Base-by-base conservation (phyloP, 2,113 vertebrate species). In the Castor canadensis region DNA sequence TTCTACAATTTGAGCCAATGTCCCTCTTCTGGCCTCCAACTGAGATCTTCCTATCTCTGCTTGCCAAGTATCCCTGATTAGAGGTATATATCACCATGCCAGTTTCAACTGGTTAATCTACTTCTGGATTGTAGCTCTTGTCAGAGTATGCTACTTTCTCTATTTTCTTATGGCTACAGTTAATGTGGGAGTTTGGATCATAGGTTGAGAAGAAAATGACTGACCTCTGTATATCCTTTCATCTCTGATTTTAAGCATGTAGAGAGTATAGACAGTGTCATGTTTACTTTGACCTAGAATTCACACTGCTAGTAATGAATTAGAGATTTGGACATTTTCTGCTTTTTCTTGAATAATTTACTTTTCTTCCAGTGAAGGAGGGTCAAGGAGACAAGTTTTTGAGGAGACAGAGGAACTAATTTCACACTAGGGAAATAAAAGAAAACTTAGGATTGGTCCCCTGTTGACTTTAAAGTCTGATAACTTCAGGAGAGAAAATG, bases 171-270 rank as follows among this genome's bases (percentile, higher is more conserved):
- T 72, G 40, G 38, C 72, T 95, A 77, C 47, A 73, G 72, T 38
- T 47, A 52, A 66, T 62, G 6, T 58, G 8, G 20, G n/a, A 56
- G 15, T 73, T 56, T 84, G 47, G 17, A 89, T 56, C 6, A 4
- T 47, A 19, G 43, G 30, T 73, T 45, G 45, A 82, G 64, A 76
- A 73, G 16, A 64, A n/a, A 72, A n/a, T 71, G 32, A 84, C 60
- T 62, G 20, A 15, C 45, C 45, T 56, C 69, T 30, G 15, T 45
- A 5, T 87, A 30, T 87, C 52, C 77, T 95, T 87, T 77, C n/a
- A 64, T 91, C 62, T 87, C 85, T 94, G 56, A 87, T 83, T 94
- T 83, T 80, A 40, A 56, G 84, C 67, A 87, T 22, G 43, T n/a
- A 24, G 10, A 89, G 19, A 52, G 3, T 62, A 10, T 32, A 71